Conservation (phyloP, 2,797 vertebrate genomes). For the Eupleurogrammus muticus region DNA sequence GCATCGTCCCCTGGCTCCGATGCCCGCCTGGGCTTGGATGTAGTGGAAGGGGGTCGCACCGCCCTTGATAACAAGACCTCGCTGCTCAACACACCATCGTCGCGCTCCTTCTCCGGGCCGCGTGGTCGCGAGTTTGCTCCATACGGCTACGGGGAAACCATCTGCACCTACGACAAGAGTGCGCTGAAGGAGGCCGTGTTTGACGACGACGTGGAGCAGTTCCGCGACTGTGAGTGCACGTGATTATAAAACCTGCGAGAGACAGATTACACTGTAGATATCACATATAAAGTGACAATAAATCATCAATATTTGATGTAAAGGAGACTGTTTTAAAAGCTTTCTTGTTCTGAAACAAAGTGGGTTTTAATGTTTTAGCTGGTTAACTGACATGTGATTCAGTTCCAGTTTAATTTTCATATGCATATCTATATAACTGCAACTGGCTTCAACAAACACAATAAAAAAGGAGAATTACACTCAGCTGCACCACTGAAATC, state of each 20-base stretch:
- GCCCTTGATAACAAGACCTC: conserved; percentile 98
- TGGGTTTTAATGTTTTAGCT: neutral
- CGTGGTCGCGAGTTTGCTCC: conserved; percentile 92
- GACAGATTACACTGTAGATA: neutral
- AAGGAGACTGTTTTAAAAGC: neutral
- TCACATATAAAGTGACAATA: neutral
- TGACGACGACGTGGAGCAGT: conserved; percentile 98
- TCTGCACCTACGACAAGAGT: conserved; percentile 94
- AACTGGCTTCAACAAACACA: neutral
- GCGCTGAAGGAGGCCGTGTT: conserved; percentile 98
- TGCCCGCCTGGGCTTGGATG: conserved; percentile 87
- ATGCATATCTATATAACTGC: neutral
- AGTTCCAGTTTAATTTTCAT: neutral
- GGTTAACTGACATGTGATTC: neutral
- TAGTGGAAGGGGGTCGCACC: conserved; percentile 91
- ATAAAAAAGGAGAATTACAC: neutral
- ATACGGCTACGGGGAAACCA: conserved; percentile 91
- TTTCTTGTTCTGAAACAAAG: neutral
- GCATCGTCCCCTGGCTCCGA: conserved; percentile 87
- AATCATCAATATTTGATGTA: neutral
- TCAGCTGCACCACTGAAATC: neutral
- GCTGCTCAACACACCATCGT: conserved; percentile 95
- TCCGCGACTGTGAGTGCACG: conserved; percentile 91
- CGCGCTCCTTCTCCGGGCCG: conserved; percentile 91
- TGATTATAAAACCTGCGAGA: neutral